phyloP scores from a whole-genome alignment of 2,113 vertebrate species.

The Gallinago paraguaiae region DNA sequence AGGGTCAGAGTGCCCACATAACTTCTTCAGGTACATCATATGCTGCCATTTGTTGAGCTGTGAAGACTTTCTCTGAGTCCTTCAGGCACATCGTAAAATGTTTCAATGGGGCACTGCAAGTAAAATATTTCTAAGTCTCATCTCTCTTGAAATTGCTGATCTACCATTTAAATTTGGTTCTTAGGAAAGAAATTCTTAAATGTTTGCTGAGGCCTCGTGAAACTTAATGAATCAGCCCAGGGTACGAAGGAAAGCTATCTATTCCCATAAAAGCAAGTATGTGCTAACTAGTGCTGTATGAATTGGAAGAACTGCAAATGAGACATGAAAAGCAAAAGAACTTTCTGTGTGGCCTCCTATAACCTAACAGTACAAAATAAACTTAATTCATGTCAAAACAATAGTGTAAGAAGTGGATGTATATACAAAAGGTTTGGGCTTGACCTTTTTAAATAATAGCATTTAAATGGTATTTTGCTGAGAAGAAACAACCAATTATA shows the following conservation, averaged over 20 bases:
- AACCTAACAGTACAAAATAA: neutral
- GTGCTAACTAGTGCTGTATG: neutral
- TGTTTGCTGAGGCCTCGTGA: neutral
- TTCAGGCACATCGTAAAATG: neutral
- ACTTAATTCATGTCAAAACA: conserved; percentile 26
- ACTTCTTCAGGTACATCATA: neutral
- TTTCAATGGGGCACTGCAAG: neutral
- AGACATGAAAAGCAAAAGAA: neutral
- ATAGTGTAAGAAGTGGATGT: conserved; percentile 1
- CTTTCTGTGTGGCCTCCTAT: neutral
- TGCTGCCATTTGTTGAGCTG: neutral
- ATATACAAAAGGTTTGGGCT: neutral
- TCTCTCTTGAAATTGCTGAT: neutral
- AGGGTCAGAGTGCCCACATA: neutral
- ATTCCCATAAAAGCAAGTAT: neutral
- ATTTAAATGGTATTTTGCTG: neutral
- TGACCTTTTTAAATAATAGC: conserved; percentile 10
- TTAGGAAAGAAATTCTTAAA: neutral
- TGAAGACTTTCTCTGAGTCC: neutral
- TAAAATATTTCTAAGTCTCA: neutral
- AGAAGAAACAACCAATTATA: conserved; percentile 8
- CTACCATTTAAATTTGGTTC: neutral
- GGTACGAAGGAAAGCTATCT: neutral
- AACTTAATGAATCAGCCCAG: neutral
- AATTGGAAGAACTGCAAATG: neutral